Base-by-base conservation (phyloP, 2,888 invertebrate genomes). In the Brachyptera risi region DNA sequence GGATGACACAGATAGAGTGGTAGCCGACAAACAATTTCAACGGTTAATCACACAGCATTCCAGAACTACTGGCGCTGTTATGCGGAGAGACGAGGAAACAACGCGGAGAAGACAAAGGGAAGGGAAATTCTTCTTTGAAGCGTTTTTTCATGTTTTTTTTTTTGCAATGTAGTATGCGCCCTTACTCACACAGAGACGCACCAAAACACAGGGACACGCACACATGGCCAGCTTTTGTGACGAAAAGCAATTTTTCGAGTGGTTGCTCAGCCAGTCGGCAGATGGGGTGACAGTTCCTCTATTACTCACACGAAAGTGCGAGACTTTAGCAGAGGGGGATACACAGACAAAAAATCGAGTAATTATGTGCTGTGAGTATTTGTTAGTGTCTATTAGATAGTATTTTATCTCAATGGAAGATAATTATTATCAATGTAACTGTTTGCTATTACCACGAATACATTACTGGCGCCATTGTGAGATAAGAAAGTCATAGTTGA, bases 1-100 rank as follows among this genome's bases (percentile, higher is more conserved):
- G 54, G 37, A 37, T 54, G 54, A 54, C 54, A 54, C 54, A 37
- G 54, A 54, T 54, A 54, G 37, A 54, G 37, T 54, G 21, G 54
- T 54, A 11, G 37, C 54, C 31, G 35, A 19, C 54, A 54, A 54
- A 54, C 54, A 54, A 54, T 54, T 35, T 23, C 37, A 9, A 21
- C 37, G 54, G 54, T 54, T 54, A 54, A 54, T 54, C 54, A 54
- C 37, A 37, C 23, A 19, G 54, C 54, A 54, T 54, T 19, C 54
- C 54, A 54, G n/a, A 9, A 24, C 24, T 21, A 47, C 47, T 21
- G 13, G 24, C 21, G 4, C 24, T 21, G 2, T 1, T n/a, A n/a
- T n/a, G 38, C 17, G 7, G 37, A 2, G 31, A 15, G 5, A 11
- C 2, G 31, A 31, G 51, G 27, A 54, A 54, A 54, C 54, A 54